Evolutionary conservation across 1,140 invertebrate genomes (phyloP), one percentile per base, ranked within the genome.

Genomic region (Orius insidiosus): DNA sequence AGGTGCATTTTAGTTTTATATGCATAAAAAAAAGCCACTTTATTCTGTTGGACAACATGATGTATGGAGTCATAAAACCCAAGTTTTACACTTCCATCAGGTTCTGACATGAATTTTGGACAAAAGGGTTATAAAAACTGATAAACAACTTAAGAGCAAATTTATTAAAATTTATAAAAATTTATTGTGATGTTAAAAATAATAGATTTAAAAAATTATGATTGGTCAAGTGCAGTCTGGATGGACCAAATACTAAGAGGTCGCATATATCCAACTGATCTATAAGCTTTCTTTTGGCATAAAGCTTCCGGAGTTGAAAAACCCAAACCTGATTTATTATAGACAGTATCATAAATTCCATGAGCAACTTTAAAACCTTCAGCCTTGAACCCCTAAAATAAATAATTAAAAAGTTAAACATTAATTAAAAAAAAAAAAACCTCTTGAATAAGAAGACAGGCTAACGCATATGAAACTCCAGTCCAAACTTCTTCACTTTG

Each of bases 401-500:
- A 56, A 52, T 36, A 5, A n/a, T n/a, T 37, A 36, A 30, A 36
- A 18, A n/a, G n/a, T 36, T 34, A 24, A 46, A 9, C 2, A 15
- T 8, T 39, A 34, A n/a, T n/a, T n/a, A n/a, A 8, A 10, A 30
- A 9, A 44, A 3, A 44, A n/a, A n/a, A n/a, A 61, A 85, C 84
- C 71, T 89, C 80, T 54, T 80, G 74, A 38, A 94, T 77, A 80
- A 94, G 85, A 19, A 77, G 71, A 5, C 88, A 75, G 3, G 85
- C 80, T 2, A 94, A 57, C 2, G 74, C 78, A 59, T 89, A 93
- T 0, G 79, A 80, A 24, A 92, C 82, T 0, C 90, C 90, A 1
- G 75, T 78, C 90, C 90, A 95, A 53, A 86, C 78, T 67, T 95
- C 89, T 63, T 87, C 83, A 55, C 86, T 85, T 66, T 94, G 89